phyloP scores from a whole-genome alignment of 2,113 vertebrate genomes.

The Microtus ochrogaster region DNA sequence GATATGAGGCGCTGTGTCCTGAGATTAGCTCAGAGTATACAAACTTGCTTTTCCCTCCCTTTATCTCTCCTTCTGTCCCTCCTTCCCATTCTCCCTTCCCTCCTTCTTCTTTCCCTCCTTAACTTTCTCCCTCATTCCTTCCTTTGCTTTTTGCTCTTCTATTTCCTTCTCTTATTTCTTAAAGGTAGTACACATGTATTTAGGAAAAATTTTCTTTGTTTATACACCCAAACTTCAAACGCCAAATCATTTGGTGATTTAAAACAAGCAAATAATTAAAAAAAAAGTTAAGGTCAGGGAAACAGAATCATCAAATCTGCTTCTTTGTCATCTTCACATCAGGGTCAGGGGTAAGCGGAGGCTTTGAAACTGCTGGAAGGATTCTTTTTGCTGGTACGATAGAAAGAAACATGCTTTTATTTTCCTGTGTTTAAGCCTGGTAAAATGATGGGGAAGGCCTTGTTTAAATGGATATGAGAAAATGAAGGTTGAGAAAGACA shows the following conservation, averaged over 20 bases:
- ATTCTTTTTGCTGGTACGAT: background rate
- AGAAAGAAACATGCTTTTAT: background rate
- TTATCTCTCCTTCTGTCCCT: background rate
- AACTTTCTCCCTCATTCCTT: background rate
- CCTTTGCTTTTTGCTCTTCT: background rate
- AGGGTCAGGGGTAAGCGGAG: background rate
- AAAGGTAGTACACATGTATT: background rate
- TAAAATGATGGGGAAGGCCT: background rate
- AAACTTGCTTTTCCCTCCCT: background rate
- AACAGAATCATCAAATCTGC: background rate
- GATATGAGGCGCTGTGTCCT: background rate
- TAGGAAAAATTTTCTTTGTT: conserved; percentile 34
- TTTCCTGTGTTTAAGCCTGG: background rate
- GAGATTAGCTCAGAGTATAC: conserved; percentile 60
- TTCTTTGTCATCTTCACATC: background rate
- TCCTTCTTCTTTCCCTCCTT: background rate
- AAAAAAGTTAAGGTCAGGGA: background rate
- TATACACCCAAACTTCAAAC: conserved; percentile 58
- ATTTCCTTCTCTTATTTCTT: background rate
- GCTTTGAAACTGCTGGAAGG: background rate
- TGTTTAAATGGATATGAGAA: background rate
- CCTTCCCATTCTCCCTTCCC: too few species aligned
- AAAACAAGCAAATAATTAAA: conserved; percentile 78
- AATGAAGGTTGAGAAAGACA: background rate
- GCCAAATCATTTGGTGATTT: conserved; percentile 67